phyloP scores from a whole-genome alignment of 2,113 vertebrate genomes.

The Proterorhinus semilunaris region DNA sequence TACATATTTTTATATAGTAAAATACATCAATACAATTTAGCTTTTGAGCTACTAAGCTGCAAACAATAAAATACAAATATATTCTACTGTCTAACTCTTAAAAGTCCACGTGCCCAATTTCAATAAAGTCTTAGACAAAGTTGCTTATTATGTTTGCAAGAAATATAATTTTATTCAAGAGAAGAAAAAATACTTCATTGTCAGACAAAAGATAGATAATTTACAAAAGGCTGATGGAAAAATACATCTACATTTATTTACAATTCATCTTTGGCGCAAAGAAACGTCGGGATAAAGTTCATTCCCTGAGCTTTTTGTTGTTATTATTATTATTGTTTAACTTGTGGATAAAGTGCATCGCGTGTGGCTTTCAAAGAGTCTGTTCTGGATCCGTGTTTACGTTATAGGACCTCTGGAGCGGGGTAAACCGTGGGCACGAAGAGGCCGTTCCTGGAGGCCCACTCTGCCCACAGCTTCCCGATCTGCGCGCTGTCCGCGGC shows the following conservation, averaged over 20 bases:
- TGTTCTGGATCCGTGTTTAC: conserved; percentile 1
- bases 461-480: conserved; percentile 72
- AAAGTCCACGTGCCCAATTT: neutral
- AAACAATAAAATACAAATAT: too few relatives aligned
- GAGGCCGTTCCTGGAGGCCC: conserved; percentile 68
- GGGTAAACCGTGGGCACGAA: conserved; percentile 62
- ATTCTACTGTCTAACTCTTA: too few relatives aligned
- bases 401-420: conserved; percentile 53
- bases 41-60: too few relatives aligned
- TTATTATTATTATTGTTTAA: neutral
- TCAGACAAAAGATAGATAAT: conserved; percentile 72
- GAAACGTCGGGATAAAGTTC: conserved; percentile 49
- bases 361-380: conserved; percentile 22
- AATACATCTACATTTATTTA: conserved; percentile 76
- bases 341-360: conserved; percentile 70
- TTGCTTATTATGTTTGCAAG: too few relatives aligned
- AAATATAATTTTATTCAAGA: conserved; percentile 71
- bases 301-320: conserved; percentile 41
- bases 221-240: conserved; percentile 73
- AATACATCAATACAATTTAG: too few relatives aligned
- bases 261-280: conserved; percentile 71
- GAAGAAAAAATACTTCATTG: conserved; percentile 70
- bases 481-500: conserved; percentile 24
- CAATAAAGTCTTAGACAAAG: neutral
- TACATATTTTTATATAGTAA: too few relatives aligned